These are phyloP conservation scores for Tylochromis polylepis DNA, from an alignment of 2,113 vertebrate genomes.

Conservation along the genomic window DNA sequence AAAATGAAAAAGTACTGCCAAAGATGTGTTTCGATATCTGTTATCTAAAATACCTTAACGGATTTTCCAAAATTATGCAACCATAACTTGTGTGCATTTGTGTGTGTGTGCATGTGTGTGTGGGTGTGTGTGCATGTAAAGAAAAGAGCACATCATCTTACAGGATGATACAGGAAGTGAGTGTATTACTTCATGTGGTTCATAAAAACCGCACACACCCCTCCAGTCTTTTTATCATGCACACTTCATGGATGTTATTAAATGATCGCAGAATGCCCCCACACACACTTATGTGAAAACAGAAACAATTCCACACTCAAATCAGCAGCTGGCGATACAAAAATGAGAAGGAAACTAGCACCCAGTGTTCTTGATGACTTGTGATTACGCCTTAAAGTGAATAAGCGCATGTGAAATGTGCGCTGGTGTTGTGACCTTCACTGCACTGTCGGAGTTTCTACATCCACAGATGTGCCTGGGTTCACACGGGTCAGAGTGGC, in stretches of 20 bases:
- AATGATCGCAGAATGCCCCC: neutral
- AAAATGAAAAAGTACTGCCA: neutral
- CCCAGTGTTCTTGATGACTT: neutral
- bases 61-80: neutral
- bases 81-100: neutral
- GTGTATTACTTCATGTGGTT: constrained; percentile 5
- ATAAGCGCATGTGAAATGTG: neutral
- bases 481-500: neutral
- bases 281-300: neutral
- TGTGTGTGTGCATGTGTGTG: neutral
- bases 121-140: neutral
- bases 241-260: neutral
- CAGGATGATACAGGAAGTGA: neutral
- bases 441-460: neutral
- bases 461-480: neutral
- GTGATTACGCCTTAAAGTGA: neutral
- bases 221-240: neutral
- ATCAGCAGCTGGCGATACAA: neutral
- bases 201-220: neutral
- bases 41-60: neutral
- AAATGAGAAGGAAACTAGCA: neutral
- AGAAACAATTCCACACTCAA: neutral
- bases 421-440: neutral
- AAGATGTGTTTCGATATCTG: neutral
- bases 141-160: neutral